Evolutionary conservation across 1,140 invertebrate genomes (phyloP).

Genomic region (Brachionus plicatilis): DNA sequence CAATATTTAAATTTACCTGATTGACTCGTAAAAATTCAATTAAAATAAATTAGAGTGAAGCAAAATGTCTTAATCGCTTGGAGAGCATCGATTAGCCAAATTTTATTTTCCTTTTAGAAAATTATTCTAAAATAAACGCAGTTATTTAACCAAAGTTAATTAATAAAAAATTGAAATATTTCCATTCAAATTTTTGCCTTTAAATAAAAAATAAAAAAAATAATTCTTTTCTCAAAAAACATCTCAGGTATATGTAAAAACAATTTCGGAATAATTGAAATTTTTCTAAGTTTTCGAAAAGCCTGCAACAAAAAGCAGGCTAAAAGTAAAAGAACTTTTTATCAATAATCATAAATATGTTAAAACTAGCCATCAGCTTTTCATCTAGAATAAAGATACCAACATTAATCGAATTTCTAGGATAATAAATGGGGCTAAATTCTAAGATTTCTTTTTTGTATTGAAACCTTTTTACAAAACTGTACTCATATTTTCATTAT

Average conservation of each 20-base stretch:
- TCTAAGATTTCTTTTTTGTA: background rate
- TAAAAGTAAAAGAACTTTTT: background rate
- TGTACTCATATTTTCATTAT: background rate
- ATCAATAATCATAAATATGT: background rate
- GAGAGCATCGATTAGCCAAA: background rate
- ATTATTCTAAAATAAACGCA: background rate
- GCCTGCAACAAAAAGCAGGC: background rate
- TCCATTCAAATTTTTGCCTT: background rate
- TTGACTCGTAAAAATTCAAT: background rate
- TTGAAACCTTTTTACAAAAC: background rate
- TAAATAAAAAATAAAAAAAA: background rate
- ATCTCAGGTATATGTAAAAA: background rate
- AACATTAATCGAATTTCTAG: background rate
- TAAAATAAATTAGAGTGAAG: background rate
- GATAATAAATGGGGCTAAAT: background rate
- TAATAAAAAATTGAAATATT: background rate
- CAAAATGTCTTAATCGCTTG: background rate
- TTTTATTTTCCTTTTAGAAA: background rate
- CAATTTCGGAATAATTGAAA: background rate
- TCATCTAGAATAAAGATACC: background rate
- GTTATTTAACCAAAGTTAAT: background rate
- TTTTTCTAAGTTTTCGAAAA: background rate
- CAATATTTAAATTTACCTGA: background rate
- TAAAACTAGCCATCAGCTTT: background rate
- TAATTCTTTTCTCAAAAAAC: background rate